Percentiles rank a stretch among this genome's conserved stretches.
These are phyloP conservation scores for Hippocampus zosterae DNA, from an alignment of 2,113 vertebrate species.

Conservation along the genomic window DNA sequence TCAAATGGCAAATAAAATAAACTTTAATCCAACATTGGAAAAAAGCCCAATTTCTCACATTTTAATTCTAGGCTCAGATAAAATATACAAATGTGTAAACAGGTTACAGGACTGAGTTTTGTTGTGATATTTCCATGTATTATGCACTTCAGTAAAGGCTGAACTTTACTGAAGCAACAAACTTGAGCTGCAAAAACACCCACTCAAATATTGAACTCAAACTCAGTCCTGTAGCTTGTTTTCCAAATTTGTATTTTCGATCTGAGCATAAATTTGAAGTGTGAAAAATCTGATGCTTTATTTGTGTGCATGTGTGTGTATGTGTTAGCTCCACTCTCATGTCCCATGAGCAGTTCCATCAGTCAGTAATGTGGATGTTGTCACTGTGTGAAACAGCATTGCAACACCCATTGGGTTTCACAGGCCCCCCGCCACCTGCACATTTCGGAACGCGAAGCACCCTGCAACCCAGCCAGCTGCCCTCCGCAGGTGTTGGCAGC, in stretches of 20 bases:
- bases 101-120: background rate
- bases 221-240: background rate
- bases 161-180: too few relatives aligned
- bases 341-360: slow-evolving; percentile 55
- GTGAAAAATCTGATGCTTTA: background rate
- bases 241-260: background rate
- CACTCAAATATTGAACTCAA: background rate
- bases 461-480: slow-evolving; percentile 48
- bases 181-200: background rate
- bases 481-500: slow-evolving; percentile 55
- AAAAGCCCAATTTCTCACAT: background rate
- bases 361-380: slow-evolving; percentile 49
- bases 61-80: background rate
- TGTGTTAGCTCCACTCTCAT: background rate
- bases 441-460: slow-evolving; percentile 27
- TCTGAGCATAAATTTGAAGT: background rate
- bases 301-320: too few relatives aligned
- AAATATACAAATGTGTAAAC: background rate
- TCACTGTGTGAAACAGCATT: slow-evolving; percentile 54
- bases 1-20: too few relatives aligned
- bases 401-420: slow-evolving; percentile 39
- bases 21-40: too few relatives aligned
- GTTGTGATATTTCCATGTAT: background rate
- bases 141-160: background rate
- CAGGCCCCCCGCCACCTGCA: slow-evolving; percentile 11